Evolutionary conservation across 2,888 invertebrate genomes (phyloP).

Genomic region (Brassicogethes aeneus): DNA sequence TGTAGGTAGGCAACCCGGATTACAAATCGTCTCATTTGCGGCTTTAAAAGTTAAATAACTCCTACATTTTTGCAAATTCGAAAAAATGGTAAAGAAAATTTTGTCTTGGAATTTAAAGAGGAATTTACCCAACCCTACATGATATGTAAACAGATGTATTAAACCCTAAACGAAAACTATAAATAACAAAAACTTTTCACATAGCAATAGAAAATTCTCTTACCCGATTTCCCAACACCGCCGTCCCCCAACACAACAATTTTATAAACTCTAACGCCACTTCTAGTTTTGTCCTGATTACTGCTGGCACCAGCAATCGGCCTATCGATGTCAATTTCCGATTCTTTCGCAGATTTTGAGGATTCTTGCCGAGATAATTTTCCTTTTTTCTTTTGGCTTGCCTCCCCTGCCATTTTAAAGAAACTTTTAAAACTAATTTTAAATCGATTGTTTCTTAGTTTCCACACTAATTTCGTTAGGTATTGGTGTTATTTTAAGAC

Average conservation of each 20-base stretch:
- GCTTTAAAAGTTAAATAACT: too few species aligned
- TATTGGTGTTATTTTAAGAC: constrained; percentile 11
- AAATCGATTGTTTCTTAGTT: constrained; percentile 3
- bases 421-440: constrained; percentile 5
- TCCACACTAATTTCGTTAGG: too few species aligned
- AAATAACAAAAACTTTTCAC: too few species aligned
- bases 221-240: constrained; percentile 86
- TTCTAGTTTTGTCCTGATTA: constrained; percentile 41
- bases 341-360: constrained; percentile 33
- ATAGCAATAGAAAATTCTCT: too few species aligned
- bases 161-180: too few species aligned
- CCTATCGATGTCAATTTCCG: constrained; percentile 35
- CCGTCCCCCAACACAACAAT: constrained; percentile 88
- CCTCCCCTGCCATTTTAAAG: constrained; percentile 38
- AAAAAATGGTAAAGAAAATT: too few species aligned
- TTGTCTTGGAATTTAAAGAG: too few species aligned
- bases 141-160: too few species aligned
- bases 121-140: too few species aligned
- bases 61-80: too few species aligned
- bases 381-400: constrained; percentile 36
- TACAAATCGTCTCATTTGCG: too few species aligned
- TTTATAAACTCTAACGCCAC: constrained; percentile 76
- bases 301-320: constrained; percentile 31
- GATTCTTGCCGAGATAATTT: constrained; percentile 38
- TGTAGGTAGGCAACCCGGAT: too few species aligned